Evolutionary conservation across 2,888 invertebrate genomes (phyloP), one percentile per base, ranked within the genome.

Genomic region (Chirona hameri): DNA sequence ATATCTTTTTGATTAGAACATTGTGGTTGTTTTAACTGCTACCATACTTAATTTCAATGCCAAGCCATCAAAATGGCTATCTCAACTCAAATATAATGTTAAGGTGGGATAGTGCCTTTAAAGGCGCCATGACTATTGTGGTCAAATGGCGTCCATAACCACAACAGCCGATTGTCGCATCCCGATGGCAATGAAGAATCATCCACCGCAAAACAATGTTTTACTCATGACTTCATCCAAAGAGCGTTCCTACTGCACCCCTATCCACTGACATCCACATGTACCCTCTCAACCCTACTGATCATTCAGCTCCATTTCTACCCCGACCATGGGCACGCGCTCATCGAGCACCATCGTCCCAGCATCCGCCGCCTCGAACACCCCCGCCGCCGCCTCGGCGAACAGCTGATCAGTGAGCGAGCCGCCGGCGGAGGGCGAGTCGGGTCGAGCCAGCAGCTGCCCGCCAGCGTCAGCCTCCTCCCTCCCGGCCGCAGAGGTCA

Each of bases 381-480:
- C 76, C 39, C 18, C 76, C 7, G 76, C 76, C 7, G 76, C 76
- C 39, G 76, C 76, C 76, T 76, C 76, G 24, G 39, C 76, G 76
- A 76, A 76, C 76, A 76, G 76, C 76, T 76, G 76, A 24, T 76
- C 76, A 10, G 76, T 21, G 10, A 76, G 76, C 18, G 72, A 27
- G 9, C 10, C 12, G 39, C 46, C 76, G 39, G 24, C 7, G 39
- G 39, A 46, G 39, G 76, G 76, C 21, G 76, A 76, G 46, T 27
- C 27, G 10, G 76, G 76, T 39, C 76, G 76, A 5, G 39, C 46
- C 76, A 76, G 76, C 39, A 46, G 46, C 14, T 39, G 18, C 0
- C 21, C 46, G 5, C 12, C 24, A 10, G 76, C 39, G 39, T 39
- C 76, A 9, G 39, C 76, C 21, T 76, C 76, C 76, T 76, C 76